Percentiles rank a stretch among this genome's conserved stretches.
phyloP scores from a whole-genome alignment of 23 tunicate species.

The Styela clava region DNA sequence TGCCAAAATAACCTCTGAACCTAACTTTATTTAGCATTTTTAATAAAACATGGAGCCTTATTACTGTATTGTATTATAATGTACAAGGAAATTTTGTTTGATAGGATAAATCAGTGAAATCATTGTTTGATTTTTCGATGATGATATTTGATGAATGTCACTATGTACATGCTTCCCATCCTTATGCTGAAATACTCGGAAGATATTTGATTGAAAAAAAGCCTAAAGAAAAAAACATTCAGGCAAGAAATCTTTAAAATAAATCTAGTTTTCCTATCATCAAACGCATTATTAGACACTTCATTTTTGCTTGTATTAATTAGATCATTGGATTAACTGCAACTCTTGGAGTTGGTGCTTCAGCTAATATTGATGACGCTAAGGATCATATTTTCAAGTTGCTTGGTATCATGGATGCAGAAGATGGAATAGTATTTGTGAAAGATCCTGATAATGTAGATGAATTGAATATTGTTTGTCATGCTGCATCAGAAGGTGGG shows the following conservation, averaged over 20 bases:
- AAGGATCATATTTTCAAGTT: slow-evolving; percentile 4
- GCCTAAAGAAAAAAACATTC: neutral
- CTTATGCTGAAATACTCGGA: slow-evolving; percentile 43
- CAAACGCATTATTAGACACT: too few species aligned
- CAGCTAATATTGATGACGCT: slow-evolving; percentile 20
- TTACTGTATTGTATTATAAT: too few species aligned
- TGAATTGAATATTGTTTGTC: slow-evolving; percentile 14
- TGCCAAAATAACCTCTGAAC: too few species aligned
- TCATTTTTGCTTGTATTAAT: neutral
- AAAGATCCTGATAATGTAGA: slow-evolving; percentile 16
- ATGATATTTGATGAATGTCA: slow-evolving; percentile 69
- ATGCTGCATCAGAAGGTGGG: slow-evolving; percentile 16
- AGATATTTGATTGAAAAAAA: slow-evolving; percentile 25
- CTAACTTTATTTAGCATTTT: too few species aligned
- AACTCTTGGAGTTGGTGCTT: slow-evolving; percentile 41
- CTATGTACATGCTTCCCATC: slow-evolving; percentile 26
- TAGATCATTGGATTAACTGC: slow-evolving; percentile 63
- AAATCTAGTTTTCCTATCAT: too few species aligned
- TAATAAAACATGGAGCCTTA: too few species aligned
- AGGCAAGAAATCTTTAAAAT: too few species aligned
- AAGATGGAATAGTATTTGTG: slow-evolving; percentile 47
- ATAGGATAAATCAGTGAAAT: slow-evolving; percentile 24
- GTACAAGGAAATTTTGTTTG: neutral
- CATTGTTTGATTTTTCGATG: slow-evolving; percentile 22
- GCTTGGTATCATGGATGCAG: slow-evolving; percentile 41